Evolutionary conservation across 2,113 vertebrate species (phyloP).

Genomic region (Ctenodactylus gundi): DNA sequence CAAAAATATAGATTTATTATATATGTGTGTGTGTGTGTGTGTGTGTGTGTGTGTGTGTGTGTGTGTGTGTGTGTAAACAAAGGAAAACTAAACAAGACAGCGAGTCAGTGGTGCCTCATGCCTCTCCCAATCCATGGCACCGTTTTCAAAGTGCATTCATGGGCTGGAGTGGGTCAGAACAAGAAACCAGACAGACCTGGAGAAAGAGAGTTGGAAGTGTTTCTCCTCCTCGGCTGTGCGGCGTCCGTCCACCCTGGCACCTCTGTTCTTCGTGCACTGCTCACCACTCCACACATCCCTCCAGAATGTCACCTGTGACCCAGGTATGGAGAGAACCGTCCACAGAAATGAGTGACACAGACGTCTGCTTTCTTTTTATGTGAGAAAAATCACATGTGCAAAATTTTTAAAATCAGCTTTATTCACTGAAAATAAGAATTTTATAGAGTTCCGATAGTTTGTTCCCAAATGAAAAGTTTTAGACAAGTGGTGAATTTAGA

Average conservation of each 20-base stretch:
- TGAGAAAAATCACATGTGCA: background rate
- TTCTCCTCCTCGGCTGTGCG: too few relatives aligned
- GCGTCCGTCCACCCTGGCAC: background rate
- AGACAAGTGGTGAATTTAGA: background rate
- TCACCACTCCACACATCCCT: background rate
- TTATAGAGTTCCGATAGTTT: background rate
- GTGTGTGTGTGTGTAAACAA: too few relatives aligned
- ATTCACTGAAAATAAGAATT: background rate
- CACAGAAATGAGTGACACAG: background rate
- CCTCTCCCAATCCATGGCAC: background rate
- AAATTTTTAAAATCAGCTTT: background rate
- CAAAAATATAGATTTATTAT: too few relatives aligned
- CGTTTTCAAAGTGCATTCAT: background rate
- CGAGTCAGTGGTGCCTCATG: too few relatives aligned
- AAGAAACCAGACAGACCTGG: background rate
- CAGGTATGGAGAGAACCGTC: background rate
- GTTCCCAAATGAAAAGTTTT: background rate
- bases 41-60: too few relatives aligned
- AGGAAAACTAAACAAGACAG: too few relatives aligned
- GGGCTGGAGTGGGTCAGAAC: background rate
- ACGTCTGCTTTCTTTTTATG: background rate
- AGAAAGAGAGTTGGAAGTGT: background rate
- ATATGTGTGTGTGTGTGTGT: too few relatives aligned
- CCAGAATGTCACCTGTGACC: background rate
- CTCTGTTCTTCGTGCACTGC: background rate